A percentile compares a stretch with the other conserved stretches of the same genome.
Conservation (phyloP, 2,888 invertebrate genomes). For the Cerastis leucographa region DNA sequence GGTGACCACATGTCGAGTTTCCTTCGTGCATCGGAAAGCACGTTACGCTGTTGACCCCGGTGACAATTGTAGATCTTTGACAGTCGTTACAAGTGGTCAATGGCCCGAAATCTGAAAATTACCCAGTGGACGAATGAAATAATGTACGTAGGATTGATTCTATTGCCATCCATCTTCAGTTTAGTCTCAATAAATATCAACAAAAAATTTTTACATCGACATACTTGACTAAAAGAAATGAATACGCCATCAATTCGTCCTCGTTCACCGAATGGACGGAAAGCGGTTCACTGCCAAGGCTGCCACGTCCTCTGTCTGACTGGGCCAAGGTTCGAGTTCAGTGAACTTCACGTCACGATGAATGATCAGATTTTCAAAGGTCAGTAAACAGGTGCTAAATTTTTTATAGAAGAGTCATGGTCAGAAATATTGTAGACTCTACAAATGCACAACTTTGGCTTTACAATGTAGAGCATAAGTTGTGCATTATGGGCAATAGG, state of each 20-base stretch:
- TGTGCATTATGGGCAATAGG: background rate
- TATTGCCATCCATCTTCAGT: too few relatives aligned
- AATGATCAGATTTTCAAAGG: constrained; percentile 20
- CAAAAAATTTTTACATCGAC: background rate
- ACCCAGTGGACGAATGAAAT: too few relatives aligned
- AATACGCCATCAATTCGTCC: background rate
- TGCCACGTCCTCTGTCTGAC: constrained; percentile 32
- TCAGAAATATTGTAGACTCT: background rate
- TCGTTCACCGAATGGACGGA: constrained; percentile 3
- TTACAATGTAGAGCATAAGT: background rate
- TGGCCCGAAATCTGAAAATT: too few relatives aligned
- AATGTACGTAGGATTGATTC: too few relatives aligned
- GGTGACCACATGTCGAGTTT: too few relatives aligned
- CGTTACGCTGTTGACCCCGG: too few relatives aligned
- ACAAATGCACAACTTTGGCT: background rate
- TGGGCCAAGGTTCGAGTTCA: constrained; percentile 56
- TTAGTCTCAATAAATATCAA: too few relatives aligned
- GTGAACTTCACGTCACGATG: constrained; percentile 40
- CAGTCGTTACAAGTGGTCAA: too few relatives aligned
- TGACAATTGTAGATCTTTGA: too few relatives aligned
- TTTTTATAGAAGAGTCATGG: background rate
- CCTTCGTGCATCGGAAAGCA: too few relatives aligned
- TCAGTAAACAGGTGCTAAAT: constrained; percentile 8
- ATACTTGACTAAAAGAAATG: background rate
- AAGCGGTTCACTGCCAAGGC: constrained; percentile 56